A percentile compares a stretch with the other conserved stretches of the same genome.
Evolutionary conservation across 1,140 invertebrate species (phyloP).

Genomic region (Penaeus chinensis): DNA sequence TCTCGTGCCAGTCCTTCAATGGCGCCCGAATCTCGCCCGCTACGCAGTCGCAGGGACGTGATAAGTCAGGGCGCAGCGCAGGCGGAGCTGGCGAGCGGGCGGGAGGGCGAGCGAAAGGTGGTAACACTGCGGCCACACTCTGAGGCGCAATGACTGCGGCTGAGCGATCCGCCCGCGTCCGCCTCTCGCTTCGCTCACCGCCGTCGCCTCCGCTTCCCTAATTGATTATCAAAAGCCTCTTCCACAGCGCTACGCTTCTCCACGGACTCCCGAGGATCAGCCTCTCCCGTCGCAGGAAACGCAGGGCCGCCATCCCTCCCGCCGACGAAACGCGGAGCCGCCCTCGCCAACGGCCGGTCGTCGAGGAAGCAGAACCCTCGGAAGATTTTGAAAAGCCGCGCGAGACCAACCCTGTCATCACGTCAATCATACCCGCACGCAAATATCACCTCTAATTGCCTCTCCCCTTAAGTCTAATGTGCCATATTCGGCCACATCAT

Average conservation of each 20-base stretch:
- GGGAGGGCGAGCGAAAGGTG: not conserved
- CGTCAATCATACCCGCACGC: constrained; percentile 41
- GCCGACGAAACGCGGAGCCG: too few relatives aligned
- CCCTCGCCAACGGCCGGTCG: too few relatives aligned
- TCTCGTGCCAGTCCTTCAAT: too few relatives aligned
- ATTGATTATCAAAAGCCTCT: constrained; percentile 21
- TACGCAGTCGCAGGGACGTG: too few relatives aligned
- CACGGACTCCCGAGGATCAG: too few relatives aligned
- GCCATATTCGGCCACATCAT: not conserved
- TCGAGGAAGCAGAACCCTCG: not conserved
- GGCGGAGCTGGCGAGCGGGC: not conserved
- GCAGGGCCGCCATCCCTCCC: too few relatives aligned
- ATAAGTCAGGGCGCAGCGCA: not conserved
- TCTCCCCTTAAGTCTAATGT: constrained; percentile 30
- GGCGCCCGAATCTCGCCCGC: too few relatives aligned
- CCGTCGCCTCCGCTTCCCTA: not conserved
- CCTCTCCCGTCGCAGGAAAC: too few relatives aligned
- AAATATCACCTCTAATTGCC: constrained; percentile 38
- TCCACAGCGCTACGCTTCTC: too few relatives aligned
- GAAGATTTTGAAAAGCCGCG: not conserved
- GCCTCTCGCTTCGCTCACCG: constrained; percentile 12
- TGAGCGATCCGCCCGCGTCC: not conserved
- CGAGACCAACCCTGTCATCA: constrained; percentile 35
- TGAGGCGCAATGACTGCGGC: constrained; percentile 42
- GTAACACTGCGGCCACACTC: constrained; percentile 33